Evolutionary conservation across 2,888 invertebrate genomes (phyloP).

Genomic region (Drosophila barbarae): DNA sequence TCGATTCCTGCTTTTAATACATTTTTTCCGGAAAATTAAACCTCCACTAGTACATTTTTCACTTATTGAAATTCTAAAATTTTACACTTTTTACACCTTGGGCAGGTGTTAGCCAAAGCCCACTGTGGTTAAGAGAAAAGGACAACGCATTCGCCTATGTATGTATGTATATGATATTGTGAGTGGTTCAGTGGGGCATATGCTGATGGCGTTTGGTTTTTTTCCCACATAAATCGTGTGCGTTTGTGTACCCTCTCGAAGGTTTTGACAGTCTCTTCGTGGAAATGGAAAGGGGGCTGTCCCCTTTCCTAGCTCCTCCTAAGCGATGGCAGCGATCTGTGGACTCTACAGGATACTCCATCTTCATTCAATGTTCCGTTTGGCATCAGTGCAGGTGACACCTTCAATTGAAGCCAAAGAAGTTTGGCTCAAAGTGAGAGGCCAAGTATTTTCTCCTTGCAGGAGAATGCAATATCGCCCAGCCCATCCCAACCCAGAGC

Average conservation of each 20-base stretch:
- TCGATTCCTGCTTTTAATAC: not conserved
- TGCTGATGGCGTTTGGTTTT: constrained; percentile 33
- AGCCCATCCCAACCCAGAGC: not conserved
- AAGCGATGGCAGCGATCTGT: constrained; percentile 21
- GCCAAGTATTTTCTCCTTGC: not conserved
- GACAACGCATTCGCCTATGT: constrained; percentile 35
- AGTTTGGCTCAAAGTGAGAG: not conserved
- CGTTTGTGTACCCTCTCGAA: constrained; percentile 9
- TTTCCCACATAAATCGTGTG: constrained; percentile 12
- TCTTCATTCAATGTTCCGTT: constrained; percentile 18
- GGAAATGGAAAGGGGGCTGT: not conserved
- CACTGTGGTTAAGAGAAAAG: not conserved
- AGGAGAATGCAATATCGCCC: constrained; percentile 16
- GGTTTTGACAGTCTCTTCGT: constrained; percentile 4
- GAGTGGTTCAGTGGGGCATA: constrained; percentile 33
- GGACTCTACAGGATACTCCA: constrained; percentile 19
- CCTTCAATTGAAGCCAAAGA: constrained; percentile 14
- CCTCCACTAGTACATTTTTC: no score
- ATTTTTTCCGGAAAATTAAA: not conserved
- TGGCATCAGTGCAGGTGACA: constrained; percentile 24
- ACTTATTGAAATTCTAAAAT: no score
- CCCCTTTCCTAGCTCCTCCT: not conserved
- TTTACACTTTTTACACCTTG: no score
- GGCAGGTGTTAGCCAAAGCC: no score
- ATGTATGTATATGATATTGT: constrained; percentile 10